phyloP scores from a whole-genome alignment of 2,113 vertebrate species.

The Stigmatopora nigra region DNA sequence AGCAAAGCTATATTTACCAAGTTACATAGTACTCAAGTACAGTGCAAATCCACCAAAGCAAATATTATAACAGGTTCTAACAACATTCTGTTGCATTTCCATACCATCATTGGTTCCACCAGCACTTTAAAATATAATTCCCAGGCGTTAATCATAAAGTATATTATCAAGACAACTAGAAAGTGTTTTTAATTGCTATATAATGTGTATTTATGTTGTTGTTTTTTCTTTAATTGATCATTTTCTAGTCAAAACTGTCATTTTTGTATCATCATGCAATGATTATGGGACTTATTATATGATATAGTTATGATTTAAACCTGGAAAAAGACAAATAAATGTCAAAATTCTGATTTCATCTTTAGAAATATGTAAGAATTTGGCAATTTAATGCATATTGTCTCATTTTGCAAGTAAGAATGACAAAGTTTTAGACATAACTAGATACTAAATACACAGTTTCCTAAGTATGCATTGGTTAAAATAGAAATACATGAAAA shows the following conservation, averaged over 20 bases:
- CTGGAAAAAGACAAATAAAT: not conserved
- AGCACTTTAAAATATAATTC: not conserved
- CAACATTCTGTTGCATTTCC: not conserved
- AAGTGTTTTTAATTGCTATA: not conserved
- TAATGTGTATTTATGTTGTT: not conserved
- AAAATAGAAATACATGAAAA: not conserved
- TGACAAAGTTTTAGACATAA: not conserved
- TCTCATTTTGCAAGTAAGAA: not conserved
- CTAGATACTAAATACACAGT: not conserved
- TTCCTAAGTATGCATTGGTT: not conserved
- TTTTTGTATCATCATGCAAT: not conserved
- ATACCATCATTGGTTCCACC: not conserved
- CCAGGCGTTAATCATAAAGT: no score
- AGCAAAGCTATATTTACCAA: not conserved
- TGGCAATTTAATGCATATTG: not conserved
- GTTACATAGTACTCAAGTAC: no score
- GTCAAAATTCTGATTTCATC: not conserved
- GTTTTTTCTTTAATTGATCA: not conserved
- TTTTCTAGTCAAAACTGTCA: not conserved
- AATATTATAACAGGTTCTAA: slow-evolving; percentile 6
- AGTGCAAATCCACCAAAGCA: not conserved
- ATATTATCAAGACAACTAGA: not conserved
- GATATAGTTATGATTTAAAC: not conserved
- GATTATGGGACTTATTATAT: not conserved
- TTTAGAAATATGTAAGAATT: not conserved